phyloP scores from a whole-genome alignment of 2,888 invertebrate species.

The Formica aserva region DNA sequence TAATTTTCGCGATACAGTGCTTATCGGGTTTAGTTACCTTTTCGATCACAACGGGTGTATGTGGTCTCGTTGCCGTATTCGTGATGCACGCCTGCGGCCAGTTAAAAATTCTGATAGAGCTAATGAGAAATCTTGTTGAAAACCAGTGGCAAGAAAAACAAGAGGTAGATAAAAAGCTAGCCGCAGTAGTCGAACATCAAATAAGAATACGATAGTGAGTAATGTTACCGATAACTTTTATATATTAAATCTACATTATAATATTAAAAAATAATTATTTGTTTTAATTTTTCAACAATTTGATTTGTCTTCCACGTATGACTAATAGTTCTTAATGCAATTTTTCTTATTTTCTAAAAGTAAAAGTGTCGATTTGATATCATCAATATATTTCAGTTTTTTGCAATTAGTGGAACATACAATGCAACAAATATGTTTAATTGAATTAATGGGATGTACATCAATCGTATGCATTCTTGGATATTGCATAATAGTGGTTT shows the following conservation, averaged over 20 bases:
- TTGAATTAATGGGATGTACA: constrained; percentile 76
- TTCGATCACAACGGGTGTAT: constrained; percentile 70
- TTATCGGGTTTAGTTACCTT: constrained; percentile 69
- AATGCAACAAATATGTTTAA: constrained; percentile 24
- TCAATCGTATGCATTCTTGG: constrained; percentile 79
- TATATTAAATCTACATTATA: not conserved
- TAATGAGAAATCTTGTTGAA: constrained; percentile 63
- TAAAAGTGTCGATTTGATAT: not conserved
- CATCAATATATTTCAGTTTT: constrained; percentile 40
- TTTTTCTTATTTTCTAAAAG: not conserved
- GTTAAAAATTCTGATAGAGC: constrained; percentile 63
- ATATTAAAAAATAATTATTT: not conserved
- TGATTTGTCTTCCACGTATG: not conserved
- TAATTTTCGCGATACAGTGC: constrained; percentile 70
- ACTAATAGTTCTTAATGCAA: not conserved
- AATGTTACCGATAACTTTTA: not conserved
- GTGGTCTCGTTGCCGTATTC: constrained; percentile 70
- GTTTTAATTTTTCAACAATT: not conserved
- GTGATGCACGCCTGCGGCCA: constrained; percentile 75
- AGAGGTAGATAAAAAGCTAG: not conserved
- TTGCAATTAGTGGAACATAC: constrained; percentile 44
- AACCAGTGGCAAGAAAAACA: constrained; percentile 11
- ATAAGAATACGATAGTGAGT: constrained; percentile 34
- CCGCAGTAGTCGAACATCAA: constrained; percentile 35
- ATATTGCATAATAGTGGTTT: constrained; percentile 79